Evolutionary conservation across 2,888 invertebrate genomes (phyloP), one percentile per base, ranked within the genome.

Genomic region (Xanthostigma xanthostigma): DNA sequence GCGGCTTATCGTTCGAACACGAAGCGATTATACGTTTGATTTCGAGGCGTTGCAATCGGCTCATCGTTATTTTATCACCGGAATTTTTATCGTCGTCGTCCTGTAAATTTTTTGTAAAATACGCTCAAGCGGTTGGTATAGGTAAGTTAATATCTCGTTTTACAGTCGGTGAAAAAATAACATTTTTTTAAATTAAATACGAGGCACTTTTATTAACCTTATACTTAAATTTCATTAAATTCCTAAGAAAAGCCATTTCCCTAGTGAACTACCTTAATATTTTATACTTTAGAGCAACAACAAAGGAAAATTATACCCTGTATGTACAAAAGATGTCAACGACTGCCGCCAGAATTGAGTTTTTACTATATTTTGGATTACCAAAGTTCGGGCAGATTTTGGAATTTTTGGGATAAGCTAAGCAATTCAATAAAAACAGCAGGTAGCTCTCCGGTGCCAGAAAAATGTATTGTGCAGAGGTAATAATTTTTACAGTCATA

Each of bases 71-170:
- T 49, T 69, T 88, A 54, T 88, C 92, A 0, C 79, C 83, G 0
- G 78, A 78, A 51, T 89, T 91, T 65, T 66, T 87, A 3, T 66
- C 74, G 55, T 88, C 87, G 61, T 67, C 78, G 0, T 83, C 79
- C 13, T 87, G 88, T 60, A 76, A 75, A 47, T 93, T 86, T 66
- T 84, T 86, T 58, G 73, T 84, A 11, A 82, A 81, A 53, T 87
- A 82, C 62, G 88, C 89, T 11, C 86, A 87, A 62, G 82, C 84
- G 8, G 67, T 84, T 41, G 83, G 84, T 56, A 86, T 92, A 56
- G 84, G 88, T 88, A 64, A 69, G 70, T 57, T n/a, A n/a, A n/a
- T n/a, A n/a, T n/a, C n/a, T n/a, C n/a, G n/a, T n/a, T n/a, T n/a
- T n/a, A n/a, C n/a, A n/a, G n/a, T n/a, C n/a, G n/a, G n/a, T n/a